Base-by-base conservation (phyloP, 2,113 vertebrate genomes). In the Rhegmatorhina hoffmannsi region DNA sequence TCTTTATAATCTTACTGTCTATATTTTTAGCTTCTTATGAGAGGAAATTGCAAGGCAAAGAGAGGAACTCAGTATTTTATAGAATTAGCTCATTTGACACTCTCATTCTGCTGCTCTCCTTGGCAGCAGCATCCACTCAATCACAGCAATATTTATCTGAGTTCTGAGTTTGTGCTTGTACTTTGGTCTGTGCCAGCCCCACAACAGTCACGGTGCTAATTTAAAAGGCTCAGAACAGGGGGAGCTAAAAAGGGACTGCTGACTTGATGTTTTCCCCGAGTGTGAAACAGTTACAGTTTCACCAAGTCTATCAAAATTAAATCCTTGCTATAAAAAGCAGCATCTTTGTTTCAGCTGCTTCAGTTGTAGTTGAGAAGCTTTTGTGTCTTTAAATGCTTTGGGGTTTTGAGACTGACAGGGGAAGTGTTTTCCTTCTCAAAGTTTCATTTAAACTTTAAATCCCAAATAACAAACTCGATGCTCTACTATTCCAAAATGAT, bases 241-340 rank as follows among this genome's bases (percentile, higher is more conserved):
- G 84, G 62, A 89, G 88, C 84, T 96, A 81, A 81, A 93, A 94
- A 74, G 46, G 69, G 79, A 33, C 33, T 75, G 74, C 90, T 96
- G 89, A 91, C 78, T 92, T 47, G 90, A 21, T 92, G 44, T 47
- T 93, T 97, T 90, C 63, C 53, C 8, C 63, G 62, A 36, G 67
- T 66, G 78, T 86, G 92, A 85, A 96, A 67, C 64, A 86, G 74
- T 96, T 89, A 78, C 50, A 85, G 59, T 92, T 95, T 95, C 86
- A 89, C 56, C 83, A 69, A 95, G 94, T 92, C 90, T 90, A n/a
- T 91, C 44, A 70, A 38, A 95, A 91, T 84, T 44, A 77, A 94
- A 63, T 72, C 50, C 43, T 24, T 63, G 2, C 78, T 72, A 56
- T 88, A 64, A 91, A 92, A 92, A 92, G 76, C 53, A 80, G 31